phyloP scores from a whole-genome alignment of 2,888 invertebrate species.

The Parthenolecanium corni region DNA sequence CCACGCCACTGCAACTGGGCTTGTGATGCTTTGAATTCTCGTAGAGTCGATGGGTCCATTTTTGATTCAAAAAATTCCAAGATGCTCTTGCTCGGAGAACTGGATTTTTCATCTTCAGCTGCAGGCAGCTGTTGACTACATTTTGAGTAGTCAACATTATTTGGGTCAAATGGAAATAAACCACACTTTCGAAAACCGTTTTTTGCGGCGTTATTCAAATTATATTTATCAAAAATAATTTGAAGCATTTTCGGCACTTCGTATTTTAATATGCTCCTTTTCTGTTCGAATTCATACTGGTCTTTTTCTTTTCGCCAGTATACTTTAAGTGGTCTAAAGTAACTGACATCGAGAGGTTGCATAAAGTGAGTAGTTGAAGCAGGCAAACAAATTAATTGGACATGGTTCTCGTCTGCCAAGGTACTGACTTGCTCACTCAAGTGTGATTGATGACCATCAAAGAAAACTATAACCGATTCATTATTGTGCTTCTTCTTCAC shows the following conservation, averaged over 20 bases:
- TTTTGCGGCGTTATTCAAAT: slow-evolving; percentile 4
- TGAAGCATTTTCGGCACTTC: not conserved
- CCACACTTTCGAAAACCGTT: slow-evolving; percentile 3
- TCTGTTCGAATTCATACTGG: not conserved
- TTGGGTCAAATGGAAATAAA: not conserved
- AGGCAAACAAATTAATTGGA: not conserved
- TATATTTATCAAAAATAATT: not conserved
- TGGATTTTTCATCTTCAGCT: not conserved
- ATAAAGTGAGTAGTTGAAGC: not conserved
- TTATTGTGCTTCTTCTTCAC: not conserved
- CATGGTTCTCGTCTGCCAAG: not conserved
- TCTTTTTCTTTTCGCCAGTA: not conserved
- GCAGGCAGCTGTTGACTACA: not conserved
- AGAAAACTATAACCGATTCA: not conserved
- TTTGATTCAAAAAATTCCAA: not conserved
- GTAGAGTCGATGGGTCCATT: not conserved
- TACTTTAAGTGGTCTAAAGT: not conserved
- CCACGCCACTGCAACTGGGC: not conserved
- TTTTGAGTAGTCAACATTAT: not conserved
- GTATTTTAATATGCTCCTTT: not conserved
- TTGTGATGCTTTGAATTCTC: not conserved
- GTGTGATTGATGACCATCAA: slow-evolving; percentile 4
- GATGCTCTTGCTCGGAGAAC: not conserved
- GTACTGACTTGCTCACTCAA: not conserved
- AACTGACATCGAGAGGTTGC: not conserved